Conservation (phyloP, 2,797 vertebrate genomes). For the Cynopterus sphinx region DNA sequence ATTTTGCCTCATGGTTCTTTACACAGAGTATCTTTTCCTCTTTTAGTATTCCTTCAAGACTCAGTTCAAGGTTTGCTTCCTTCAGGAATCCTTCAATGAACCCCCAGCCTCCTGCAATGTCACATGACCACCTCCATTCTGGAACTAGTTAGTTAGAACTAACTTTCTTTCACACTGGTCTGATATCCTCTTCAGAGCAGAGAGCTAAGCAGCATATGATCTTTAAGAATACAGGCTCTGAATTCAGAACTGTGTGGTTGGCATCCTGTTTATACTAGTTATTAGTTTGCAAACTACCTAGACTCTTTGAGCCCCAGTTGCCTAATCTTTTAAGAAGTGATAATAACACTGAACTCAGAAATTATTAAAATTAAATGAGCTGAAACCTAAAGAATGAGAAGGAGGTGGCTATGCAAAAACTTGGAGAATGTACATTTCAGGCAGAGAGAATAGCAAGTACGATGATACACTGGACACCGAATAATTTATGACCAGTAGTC, state of each 20-base stretch:
- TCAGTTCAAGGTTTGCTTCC: not conserved
- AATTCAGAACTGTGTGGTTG: not conserved
- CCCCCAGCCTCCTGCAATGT: not conserved
- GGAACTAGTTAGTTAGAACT: not conserved
- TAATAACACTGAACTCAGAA: not conserved
- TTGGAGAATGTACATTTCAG: not conserved
- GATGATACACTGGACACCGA: not conserved
- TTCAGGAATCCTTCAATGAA: not conserved
- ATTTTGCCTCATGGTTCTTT: not conserved
- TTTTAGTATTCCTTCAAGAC: not conserved
- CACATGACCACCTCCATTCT: not conserved
- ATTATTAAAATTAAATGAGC: slow-evolving; percentile 31
- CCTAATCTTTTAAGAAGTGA: not conserved
- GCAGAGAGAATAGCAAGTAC: not conserved
- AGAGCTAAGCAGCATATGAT: not conserved
- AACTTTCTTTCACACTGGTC: not conserved
- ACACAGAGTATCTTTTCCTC: not conserved
- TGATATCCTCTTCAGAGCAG: not conserved
- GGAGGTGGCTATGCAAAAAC: not conserved
- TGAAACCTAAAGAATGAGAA: not conserved
- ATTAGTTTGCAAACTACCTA: not conserved
- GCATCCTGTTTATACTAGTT: not conserved
- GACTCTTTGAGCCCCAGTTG: not conserved
- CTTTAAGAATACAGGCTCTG: not conserved
- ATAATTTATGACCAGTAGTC: not conserved